Evolutionary conservation across 2,797 vertebrate species (phyloP).

Genomic region (Mormyrus hasselquistii): DNA sequence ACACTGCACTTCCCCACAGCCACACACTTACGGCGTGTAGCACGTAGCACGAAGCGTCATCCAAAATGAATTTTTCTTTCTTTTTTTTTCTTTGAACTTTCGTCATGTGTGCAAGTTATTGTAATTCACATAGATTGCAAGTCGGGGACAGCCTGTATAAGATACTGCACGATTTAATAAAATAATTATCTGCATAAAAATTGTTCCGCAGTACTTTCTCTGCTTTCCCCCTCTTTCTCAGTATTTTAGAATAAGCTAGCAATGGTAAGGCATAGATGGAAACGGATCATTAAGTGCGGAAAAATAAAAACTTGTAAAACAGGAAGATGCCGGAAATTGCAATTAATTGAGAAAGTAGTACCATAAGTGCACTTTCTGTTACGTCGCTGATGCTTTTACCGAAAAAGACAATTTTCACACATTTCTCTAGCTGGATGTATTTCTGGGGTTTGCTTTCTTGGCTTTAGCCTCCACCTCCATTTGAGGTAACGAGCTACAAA

Average conservation of each 20-base stretch:
- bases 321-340: not conserved
- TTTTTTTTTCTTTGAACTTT: not conserved
- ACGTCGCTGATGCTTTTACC: not conserved
- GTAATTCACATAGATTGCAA: not conserved
- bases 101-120: not conserved
- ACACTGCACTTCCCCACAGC: not conserved
- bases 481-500: not conserved
- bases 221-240: not conserved
- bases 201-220: not conserved
- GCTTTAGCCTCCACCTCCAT: not conserved
- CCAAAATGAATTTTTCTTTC: not conserved
- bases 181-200: constrained; percentile 4
- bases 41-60: not conserved
- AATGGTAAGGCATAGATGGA: not conserved
- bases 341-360: not conserved
- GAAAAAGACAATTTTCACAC: not conserved
- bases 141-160: not conserved
- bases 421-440: not conserved
- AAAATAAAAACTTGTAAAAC: not conserved
- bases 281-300: not conserved
- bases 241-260: not conserved
- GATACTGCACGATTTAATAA: not conserved
- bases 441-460: not conserved
- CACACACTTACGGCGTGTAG: not conserved
- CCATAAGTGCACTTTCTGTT: not conserved